Evolutionary conservation across 2,113 vertebrate species (phyloP).

Genomic region (Glaucomys volans): DNA sequence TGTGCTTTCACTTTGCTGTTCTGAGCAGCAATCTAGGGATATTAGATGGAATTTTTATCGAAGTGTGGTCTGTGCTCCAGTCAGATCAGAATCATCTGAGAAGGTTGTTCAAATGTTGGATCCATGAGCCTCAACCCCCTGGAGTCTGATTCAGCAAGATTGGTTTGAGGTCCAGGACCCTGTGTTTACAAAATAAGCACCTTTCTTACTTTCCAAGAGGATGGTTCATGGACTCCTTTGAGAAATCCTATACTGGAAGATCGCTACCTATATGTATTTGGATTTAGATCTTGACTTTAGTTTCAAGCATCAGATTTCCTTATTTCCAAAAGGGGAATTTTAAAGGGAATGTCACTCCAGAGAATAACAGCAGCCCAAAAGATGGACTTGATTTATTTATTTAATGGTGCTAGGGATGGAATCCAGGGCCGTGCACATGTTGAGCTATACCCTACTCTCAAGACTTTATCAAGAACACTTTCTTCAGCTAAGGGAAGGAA

Average conservation of each 20-base stretch:
- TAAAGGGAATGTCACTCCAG: neutral
- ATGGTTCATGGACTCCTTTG: neutral
- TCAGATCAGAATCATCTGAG: neutral
- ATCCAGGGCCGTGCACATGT: neutral
- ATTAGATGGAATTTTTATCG: neutral
- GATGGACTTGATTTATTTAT: conserved; percentile 27
- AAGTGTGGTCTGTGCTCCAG: neutral
- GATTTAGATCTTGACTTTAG: neutral
- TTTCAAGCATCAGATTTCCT: neutral
- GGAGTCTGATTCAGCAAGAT: neutral
- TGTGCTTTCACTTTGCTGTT: neutral
- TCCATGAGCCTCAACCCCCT: neutral
- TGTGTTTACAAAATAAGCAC: neutral
- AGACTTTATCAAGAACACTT: neutral
- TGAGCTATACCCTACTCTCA: neutral
- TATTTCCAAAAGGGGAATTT: conserved; percentile 15
- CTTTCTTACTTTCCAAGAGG: neutral
- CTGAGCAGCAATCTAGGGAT: neutral
- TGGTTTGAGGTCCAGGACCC: neutral
- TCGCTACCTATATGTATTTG: neutral
- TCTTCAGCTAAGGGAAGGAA: neutral
- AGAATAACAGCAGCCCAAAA: conserved; percentile 56
- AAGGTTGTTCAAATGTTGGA: neutral
- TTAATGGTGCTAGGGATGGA: neutral
- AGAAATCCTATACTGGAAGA: neutral